phyloP scores from a whole-genome alignment of 2,113 vertebrate genomes.

The Marmota flaviventris region DNA sequence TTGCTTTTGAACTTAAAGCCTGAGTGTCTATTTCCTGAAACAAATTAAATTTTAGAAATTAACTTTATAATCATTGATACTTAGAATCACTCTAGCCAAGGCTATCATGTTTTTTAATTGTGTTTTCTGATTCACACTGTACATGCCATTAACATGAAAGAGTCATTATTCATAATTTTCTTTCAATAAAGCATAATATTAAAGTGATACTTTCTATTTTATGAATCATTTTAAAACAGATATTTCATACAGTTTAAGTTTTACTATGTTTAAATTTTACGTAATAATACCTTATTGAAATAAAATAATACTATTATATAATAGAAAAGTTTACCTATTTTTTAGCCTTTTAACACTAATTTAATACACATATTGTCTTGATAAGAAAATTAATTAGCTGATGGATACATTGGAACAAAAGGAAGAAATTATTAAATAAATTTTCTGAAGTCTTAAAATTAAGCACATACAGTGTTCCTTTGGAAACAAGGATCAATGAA shows the following conservation, averaged over 20 bases:
- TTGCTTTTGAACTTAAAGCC: slow-evolving; percentile 24
- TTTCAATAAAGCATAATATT: background rate
- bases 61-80: background rate
- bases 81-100: background rate
- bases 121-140: background rate
- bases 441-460: background rate
- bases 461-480: background rate
- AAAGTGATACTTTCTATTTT: background rate
- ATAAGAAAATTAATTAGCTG: background rate
- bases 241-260: background rate
- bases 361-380: background rate
- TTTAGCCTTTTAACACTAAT: background rate
- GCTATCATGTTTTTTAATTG: background rate
- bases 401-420: background rate
- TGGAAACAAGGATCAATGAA: background rate
- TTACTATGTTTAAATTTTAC: background rate
- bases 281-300: slow-evolving; percentile 39
- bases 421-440: background rate
- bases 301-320: background rate
- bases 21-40: background rate
- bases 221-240: background rate
- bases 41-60: slow-evolving; percentile 58
- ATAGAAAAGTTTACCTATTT: background rate
- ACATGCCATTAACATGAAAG: background rate
- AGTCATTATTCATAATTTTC: background rate